Base-by-base conservation (phyloP, 2,888 invertebrate genomes). In the Chalcis sispes region DNA sequence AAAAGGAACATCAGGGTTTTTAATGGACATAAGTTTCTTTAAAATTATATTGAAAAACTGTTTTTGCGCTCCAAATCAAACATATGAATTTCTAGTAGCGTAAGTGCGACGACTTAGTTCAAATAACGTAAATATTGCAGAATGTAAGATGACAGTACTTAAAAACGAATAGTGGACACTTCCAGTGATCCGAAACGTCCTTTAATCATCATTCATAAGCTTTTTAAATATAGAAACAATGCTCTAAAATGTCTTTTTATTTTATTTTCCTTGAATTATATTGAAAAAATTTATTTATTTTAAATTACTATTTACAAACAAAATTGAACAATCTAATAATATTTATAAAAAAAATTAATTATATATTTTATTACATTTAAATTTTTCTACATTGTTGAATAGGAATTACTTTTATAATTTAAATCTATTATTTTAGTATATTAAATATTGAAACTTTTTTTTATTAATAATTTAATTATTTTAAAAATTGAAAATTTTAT, bases 181-280 rank as follows among this genome's bases (percentile, higher is more conserved):
- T 72, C 42, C 46, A 66, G 27, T 59, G 29, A 64, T 62, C 23
- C 50, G 32, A 62, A 61, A 54, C 64, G 52, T 70, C 61, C 69
- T 65, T 64, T 70, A 54, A 72, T n/a, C 36, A 40, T 56, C 59
- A 59, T 72, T 76, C 59, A 25, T 52, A 76, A 62, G 61, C 67
- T 76, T 72, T 76, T 67, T 67, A 72, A 76, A 72, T 72, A 75
- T 46, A 65, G 18, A 42, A 58, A 65, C 71, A 66, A 75, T 15
- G 32, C 61, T 66, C 23, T 61, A 61, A n/a, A 50, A 58, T 10
- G 70, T 61, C 15, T 50, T 52, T 25, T 59, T 46, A 7, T 46
- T 52, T 23, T 23, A 15, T 23, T 23, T 36, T 7, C 36, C 23
- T 27, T 36, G n/a, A n/a, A n/a, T n/a, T n/a, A n/a, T n/a, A n/a